A percentile compares a stretch with the other conserved stretches of the same genome.
Evolutionary conservation across 2,888 invertebrate genomes (phyloP).

Genomic region (Drosophila colorata): DNA sequence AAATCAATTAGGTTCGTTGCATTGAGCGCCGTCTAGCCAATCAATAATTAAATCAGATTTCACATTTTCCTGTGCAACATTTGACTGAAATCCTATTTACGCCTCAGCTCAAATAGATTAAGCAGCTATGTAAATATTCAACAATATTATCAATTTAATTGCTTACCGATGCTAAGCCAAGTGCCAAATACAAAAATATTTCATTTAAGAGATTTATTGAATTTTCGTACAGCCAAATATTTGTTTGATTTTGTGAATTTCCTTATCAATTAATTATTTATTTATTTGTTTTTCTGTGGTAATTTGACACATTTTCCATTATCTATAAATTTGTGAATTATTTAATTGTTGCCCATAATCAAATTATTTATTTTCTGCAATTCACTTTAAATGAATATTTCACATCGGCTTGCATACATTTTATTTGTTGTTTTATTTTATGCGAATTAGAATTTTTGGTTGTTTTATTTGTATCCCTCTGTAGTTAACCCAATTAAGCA

Average conservation of each 20-base stretch:
- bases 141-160: slow-evolving; percentile 17
- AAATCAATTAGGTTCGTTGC: slow-evolving; percentile 3
- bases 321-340: background rate
- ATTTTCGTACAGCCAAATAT: background rate
- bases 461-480: too few relatives aligned
- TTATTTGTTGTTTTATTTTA: background rate
- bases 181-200: slow-evolving; percentile 4
- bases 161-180: slow-evolving; percentile 22
- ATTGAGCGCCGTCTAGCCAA: slow-evolving; percentile 9
- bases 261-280: slow-evolving; percentile 11
- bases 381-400: background rate
- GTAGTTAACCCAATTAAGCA: too few relatives aligned
- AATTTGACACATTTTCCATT: background rate
- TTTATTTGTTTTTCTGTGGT: background rate
- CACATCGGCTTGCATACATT: too few relatives aligned
- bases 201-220: slow-evolving; percentile 5
- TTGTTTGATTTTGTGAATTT: slow-evolving; percentile 12
- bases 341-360: background rate
- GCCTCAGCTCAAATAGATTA: slow-evolving; percentile 2
- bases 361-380: background rate
- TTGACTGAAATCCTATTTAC: background rate
- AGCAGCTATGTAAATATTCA: slow-evolving; percentile 26
- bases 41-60: slow-evolving; percentile 30
- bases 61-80: background rate
- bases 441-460: background rate